Evolutionary conservation across 2,797 vertebrate genomes (phyloP), one percentile per base, ranked within the genome.

Genomic region (Pachyuromys duprasi): DNA sequence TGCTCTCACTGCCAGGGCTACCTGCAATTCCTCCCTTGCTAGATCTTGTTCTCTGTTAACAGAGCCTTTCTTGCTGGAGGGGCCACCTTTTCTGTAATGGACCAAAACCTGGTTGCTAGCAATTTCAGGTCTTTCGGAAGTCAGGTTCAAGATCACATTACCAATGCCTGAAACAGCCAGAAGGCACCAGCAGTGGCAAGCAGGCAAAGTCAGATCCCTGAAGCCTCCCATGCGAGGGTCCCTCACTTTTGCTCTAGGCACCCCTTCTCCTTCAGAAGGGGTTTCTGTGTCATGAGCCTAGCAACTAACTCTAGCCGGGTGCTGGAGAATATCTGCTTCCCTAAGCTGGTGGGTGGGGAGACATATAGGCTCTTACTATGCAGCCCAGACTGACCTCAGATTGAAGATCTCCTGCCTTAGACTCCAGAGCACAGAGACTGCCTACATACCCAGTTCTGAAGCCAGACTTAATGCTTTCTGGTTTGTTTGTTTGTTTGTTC

Each of bases 401-500:
- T 20, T 39, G 33, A 39, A 2, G 33, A 55, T 39, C 24, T 11
- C 24, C n/a, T 67, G 33, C 33, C 45, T 39, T 42, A 36, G 22
- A n/a, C 62, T 89, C 74, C 5, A 2, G 11, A 39, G 28, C 36
- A 18, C 9, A 36, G 33, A 53, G 2, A 79, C 79, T 20, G 53
- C 20, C 20, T 33, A 53, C 20, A 20, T 24, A 8, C 42, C 33
- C 15, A 28, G 14, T 8, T 72, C 79, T 90, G 15, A 91, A 95
- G 28, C 80, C 65, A 18, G 87, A 45, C 72, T 87, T 62, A 91
- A 63, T 49, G 33, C 65, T 26, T 28, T 91, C 80, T 31, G 69
- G 75, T 88, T 60, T 82, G 67, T 86, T 82, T 93, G 14, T 20
- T 76, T 80, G 90, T 95, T 76, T 89, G 49, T 82, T 75, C 26